Percentiles rank a stretch among this genome's conserved stretches.
Conservation (phyloP, 2,888 invertebrate genomes). For the Graphium colonna region DNA sequence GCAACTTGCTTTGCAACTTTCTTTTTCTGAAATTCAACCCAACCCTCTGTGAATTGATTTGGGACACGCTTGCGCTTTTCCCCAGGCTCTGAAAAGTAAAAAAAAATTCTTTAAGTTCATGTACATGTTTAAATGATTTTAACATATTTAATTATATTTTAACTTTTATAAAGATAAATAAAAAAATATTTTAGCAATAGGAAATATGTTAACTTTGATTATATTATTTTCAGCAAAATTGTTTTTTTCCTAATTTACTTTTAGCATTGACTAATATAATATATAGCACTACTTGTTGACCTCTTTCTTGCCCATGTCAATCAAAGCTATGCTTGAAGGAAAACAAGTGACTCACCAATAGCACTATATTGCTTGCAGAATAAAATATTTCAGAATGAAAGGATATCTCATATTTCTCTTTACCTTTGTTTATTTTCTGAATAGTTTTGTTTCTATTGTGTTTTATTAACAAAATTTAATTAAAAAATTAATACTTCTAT, state of each 20-base stretch:
- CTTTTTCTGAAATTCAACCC: slow-evolving; percentile 96
- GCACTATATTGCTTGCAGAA: too few relatives aligned
- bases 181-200: background rate
- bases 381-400: too few relatives aligned
- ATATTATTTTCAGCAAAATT: background rate
- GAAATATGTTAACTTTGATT: background rate
- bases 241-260: background rate
- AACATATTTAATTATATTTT: background rate
- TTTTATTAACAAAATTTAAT: too few relatives aligned
- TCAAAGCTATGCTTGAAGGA: too few relatives aligned
- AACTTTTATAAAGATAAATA: background rate
- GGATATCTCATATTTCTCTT: too few relatives aligned
- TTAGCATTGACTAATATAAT: background rate
- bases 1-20: slow-evolving; percentile 94
- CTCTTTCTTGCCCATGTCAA: too few relatives aligned
- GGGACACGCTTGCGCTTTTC: slow-evolving; percentile 78
- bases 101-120: background rate
- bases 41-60: slow-evolving; percentile 92
- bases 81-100: slow-evolving; percentile 56
- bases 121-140: background rate
- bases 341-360: too few relatives aligned
- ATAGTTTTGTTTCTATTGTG: too few relatives aligned
- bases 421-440: too few relatives aligned
- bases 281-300: too few relatives aligned
- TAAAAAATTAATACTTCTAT: too few relatives aligned